A percentile compares a stretch with the other conserved stretches of the same genome.
These are phyloP conservation scores for Pangasius sanitwongsei DNA, from an alignment of 2,797 vertebrate species.

Conservation along the genomic window DNA sequence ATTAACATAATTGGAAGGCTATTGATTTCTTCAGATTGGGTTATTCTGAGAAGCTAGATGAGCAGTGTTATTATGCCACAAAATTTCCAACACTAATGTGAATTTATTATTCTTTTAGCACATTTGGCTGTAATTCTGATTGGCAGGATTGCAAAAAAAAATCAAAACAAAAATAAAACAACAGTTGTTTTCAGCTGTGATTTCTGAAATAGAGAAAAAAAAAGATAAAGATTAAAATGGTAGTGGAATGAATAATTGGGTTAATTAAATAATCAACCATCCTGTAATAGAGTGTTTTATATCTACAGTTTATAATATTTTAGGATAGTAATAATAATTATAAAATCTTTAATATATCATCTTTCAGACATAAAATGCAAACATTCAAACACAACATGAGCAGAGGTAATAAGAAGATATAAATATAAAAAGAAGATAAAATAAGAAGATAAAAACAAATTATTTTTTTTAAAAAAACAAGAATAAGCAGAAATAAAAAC, in stretches of 20 bases:
- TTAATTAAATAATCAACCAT: background rate
- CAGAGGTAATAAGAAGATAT: background rate
- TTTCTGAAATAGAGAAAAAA: background rate
- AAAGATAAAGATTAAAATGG: background rate
- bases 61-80: background rate
- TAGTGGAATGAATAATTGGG: background rate
- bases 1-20: background rate
- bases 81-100: background rate
- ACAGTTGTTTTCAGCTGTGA: background rate
- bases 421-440: background rate
- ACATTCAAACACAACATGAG: background rate
- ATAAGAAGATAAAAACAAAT: no score
- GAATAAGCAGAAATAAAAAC: no score
- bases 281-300: background rate
- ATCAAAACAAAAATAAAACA: background rate
- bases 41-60: background rate
- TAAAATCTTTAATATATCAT: background rate
- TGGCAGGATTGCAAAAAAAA: background rate
- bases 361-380: background rate
- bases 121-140: background rate
- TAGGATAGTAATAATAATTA: background rate
- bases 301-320: background rate
- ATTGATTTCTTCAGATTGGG: background rate
- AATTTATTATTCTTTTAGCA: background rate
- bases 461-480: background rate